Evolutionary conservation across 2,888 invertebrate genomes (phyloP), one percentile per base, ranked within the genome.

Genomic region (Halictus quadricinctus): DNA sequence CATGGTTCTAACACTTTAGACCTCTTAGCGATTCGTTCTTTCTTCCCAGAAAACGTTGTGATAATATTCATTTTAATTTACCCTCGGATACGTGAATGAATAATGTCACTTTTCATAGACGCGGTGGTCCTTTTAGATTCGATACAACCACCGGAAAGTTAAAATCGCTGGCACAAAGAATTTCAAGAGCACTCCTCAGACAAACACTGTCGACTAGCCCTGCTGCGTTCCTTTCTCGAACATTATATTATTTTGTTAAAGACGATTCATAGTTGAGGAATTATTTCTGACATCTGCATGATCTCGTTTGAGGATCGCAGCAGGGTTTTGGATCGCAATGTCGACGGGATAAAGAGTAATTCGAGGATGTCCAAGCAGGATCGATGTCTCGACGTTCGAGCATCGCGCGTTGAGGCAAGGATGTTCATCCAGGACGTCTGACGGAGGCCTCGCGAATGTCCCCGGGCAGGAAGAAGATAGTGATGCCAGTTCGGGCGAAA

Each of bases 331-430:
- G 10, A 10, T 10, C 3, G 54, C 54, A 54, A 54, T 10, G n/a
- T 0, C 54, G n/a, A 54, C 3, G n/a, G 54, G 21, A 6, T 8
- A 60, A 25, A 29, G 25, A 25, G 36, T 66, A 66, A 66, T 18
- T 29, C 1, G 18, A 66, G 18, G 66, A 18, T 48, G 29, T 72
- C 25, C 25, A 18, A 46, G 29, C 54, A 50, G 41, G 43, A 78
- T 85, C 85, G 85, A 86, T 81, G 81, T 74, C 81, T 69, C 85
- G 72, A 60, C 81, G 60, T 80, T 76, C 80, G 75, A 54, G 43
- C 21, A 13, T n/a, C 58, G 66, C 75, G 41, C 43, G 43, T 21
- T 48, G 64, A 69, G 36, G 29, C 66, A 41, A 69, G 36, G 69
- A 60, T 76, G 75, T 76, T 46, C 69, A 15, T 21, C 36, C 64